Percentiles rank a stretch among this genome's conserved stretches.
Evolutionary conservation across 2,888 invertebrate species (phyloP).

Genomic region (Spisula solida): DNA sequence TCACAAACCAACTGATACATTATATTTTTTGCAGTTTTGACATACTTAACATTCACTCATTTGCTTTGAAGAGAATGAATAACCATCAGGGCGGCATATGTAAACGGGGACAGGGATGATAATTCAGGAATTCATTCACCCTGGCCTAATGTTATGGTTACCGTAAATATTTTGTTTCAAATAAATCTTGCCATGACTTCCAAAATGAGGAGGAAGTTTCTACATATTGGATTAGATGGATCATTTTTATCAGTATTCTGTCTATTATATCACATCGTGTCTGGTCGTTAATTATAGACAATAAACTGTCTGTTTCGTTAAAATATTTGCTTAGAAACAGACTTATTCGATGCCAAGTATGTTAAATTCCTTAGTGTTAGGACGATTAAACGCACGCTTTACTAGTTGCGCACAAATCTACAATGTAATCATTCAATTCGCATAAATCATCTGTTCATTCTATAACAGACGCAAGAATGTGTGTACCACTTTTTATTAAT

Average conservation of each 20-base stretch:
- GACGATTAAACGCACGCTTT: not conserved
- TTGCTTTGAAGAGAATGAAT: no score
- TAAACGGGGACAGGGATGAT: no score
- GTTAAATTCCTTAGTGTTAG: not conserved
- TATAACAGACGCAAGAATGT: not conserved
- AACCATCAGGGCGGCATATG: no score
- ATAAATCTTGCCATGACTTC: not conserved
- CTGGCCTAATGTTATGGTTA: no score
- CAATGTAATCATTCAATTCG: not conserved
- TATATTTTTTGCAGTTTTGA: no score
- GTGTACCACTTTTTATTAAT: no score
- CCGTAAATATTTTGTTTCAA: not conserved
- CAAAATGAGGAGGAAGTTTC: not conserved
- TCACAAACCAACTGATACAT: no score
- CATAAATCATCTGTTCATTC: not conserved
- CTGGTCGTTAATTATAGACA: slow-evolving; percentile 8
- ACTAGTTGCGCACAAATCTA: not conserved
- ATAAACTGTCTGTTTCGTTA: not conserved
- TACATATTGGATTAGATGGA: not conserved
- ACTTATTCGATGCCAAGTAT: not conserved
- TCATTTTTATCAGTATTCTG: not conserved
- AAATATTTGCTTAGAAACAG: not conserved
- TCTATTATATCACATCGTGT: not conserved
- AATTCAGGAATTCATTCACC: no score
- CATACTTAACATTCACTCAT: no score